Conservation (phyloP, 1,140 invertebrate species). For the Panagrolaimus sp. region DNA sequence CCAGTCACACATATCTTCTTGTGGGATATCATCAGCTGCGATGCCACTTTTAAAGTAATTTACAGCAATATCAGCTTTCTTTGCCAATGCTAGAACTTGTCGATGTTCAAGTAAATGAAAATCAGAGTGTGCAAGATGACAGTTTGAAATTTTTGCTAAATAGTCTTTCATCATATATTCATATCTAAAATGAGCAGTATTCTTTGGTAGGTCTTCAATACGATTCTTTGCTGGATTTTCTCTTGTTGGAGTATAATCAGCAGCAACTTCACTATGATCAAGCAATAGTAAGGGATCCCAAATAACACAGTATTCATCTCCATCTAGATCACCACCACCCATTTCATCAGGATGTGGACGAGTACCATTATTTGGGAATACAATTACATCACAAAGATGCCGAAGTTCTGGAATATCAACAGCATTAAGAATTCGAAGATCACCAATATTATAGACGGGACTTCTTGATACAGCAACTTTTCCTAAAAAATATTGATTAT, state of each 20-base stretch:
- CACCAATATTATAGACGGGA: slow-evolving; percentile 57
- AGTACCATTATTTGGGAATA: slow-evolving; percentile 56
- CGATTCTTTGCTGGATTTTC: not conserved
- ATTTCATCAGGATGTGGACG: slow-evolving; percentile 59
- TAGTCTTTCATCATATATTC: slow-evolving; percentile 53
- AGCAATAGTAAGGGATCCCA: slow-evolving; percentile 51
- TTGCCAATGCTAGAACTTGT: slow-evolving; percentile 15
- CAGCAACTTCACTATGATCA: slow-evolving; percentile 35
- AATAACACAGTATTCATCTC: slow-evolving; percentile 57
- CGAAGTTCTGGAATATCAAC: slow-evolving; percentile 51
- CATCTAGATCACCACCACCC: slow-evolving; percentile 57
- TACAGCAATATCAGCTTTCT: slow-evolving; percentile 41
- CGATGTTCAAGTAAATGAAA: slow-evolving; percentile 32
- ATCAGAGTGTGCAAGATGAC: slow-evolving; percentile 53
- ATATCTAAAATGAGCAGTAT: slow-evolving; percentile 54
- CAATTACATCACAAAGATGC: slow-evolving; percentile 58
- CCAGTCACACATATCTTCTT: too few relatives aligned
- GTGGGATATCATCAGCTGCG: not conserved
- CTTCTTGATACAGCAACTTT: slow-evolving; percentile 54
- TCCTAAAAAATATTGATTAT: slow-evolving; percentile 7
- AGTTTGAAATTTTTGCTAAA: slow-evolving; percentile 52
- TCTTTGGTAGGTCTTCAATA: slow-evolving; percentile 21
- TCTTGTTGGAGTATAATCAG: slow-evolving; percentile 31
- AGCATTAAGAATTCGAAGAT: slow-evolving; percentile 55
- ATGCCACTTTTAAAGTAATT: slow-evolving; percentile 56